Base-by-base conservation (phyloP, 2,113 vertebrate species). In the Cyanistes caeruleus region DNA sequence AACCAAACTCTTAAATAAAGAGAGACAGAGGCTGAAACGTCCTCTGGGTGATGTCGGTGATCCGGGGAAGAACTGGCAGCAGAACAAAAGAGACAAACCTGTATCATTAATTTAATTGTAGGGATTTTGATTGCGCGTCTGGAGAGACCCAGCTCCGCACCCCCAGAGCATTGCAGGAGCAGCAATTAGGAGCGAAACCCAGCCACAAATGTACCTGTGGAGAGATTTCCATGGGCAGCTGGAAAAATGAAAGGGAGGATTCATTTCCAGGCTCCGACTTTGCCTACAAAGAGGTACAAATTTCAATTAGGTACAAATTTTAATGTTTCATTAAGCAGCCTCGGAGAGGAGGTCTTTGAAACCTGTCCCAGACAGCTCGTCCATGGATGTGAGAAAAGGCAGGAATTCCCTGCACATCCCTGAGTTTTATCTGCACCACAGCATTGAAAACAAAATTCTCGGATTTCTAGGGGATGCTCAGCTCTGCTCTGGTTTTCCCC, bases 401-500 rank as follows among this genome's bases (percentile, higher is more conserved):
- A 75, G 37, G n/a, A 62, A 44, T 16, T 41, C 43, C 27, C 7
- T 24, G 30, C 5, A 1, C 13, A 0, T 78, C 41, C 33, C 22
- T 7, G 7, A 20, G 10, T 39, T 39, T 16, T 23, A 49, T 23
- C 27, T 41, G 15, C 37, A 53, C 19, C 31, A 22, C 17, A 16
- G 31, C 31, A 51, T n/a, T 1, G 44, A 85, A 81, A 18, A 5
- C 15, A 13, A 65, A 51, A 10, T 30, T 37, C 5, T 1, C 22
- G 1, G 5, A 22, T 72, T 68, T 73, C 13, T n/a, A 2, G 4
- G 4, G 15, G 2, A 5, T 24, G 9, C 35, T 85, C 41, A 39
- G 43, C 9, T 56, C 39, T 63, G 37, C 15, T 70, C n/a, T 1
- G 0, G 1, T 56, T 77, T 64, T 33, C 10, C 18, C 31, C 0